Evolutionary conservation across 2,113 vertebrate genomes (phyloP).

Genomic region (Chionis minor): DNA sequence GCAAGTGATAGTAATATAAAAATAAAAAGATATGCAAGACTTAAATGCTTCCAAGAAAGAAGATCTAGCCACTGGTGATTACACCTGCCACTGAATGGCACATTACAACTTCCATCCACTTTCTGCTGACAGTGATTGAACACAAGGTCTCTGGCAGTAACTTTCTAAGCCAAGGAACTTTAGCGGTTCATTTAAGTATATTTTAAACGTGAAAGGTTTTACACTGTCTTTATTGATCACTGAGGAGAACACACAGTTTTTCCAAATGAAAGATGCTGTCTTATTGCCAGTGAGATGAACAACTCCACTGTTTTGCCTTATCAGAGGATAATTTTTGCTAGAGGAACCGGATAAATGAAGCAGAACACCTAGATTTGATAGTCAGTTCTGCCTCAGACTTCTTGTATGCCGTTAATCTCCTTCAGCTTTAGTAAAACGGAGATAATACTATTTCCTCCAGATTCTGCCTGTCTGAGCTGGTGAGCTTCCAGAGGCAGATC

Average conservation of each 20-base stretch:
- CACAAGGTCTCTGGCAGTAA: background rate
- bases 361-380: background rate
- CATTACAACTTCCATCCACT: conserved; percentile 10
- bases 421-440: conserved; percentile 2
- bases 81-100: background rate
- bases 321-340: background rate
- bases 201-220: background rate
- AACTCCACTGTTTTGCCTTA: background rate
- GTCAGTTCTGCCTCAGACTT: background rate
- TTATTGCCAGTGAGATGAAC: background rate
- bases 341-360: background rate
- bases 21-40: background rate
- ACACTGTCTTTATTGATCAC: background rate
- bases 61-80: background rate
- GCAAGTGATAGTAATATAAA: background rate
- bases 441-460: background rate
- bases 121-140: conserved; percentile 19
- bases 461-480: background rate
- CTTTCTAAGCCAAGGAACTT: conserved; percentile 22
- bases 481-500: background rate
- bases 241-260: background rate
- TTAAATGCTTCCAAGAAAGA: background rate
- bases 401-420: background rate
- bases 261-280: background rate
- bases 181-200: background rate